Evolutionary conservation across 1,140 invertebrate genomes (phyloP).

Genomic region (Halesus radiatus): DNA sequence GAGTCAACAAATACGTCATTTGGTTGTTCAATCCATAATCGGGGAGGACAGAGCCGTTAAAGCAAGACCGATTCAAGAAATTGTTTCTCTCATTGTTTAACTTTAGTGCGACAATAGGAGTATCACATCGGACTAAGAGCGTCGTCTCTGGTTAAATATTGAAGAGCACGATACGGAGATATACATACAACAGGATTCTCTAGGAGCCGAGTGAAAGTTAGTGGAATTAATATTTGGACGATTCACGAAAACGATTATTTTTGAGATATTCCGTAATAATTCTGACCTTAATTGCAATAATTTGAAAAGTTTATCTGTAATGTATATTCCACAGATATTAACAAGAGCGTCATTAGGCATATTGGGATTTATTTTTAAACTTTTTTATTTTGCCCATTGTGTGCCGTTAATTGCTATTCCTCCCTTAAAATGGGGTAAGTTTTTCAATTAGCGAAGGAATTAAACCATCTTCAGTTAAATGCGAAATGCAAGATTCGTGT

Average conservation of each 20-base stretch:
- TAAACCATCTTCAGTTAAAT: slow-evolving; percentile 21
- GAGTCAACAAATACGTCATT: too few relatives aligned
- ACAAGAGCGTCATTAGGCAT: slow-evolving; percentile 21
- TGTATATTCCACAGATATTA: slow-evolving; percentile 10
- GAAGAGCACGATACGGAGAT: too few relatives aligned
- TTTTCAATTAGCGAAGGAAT: slow-evolving; percentile 28
- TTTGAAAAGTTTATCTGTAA: slow-evolving; percentile 13
- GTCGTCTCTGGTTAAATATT: too few relatives aligned
- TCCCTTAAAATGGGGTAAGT: slow-evolving; percentile 32
- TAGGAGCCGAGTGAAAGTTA: too few relatives aligned
- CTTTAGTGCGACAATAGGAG: too few relatives aligned
- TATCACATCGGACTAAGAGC: too few relatives aligned
- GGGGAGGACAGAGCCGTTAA: too few relatives aligned
- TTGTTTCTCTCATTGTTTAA: too few relatives aligned
- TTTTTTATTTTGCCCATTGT: slow-evolving; percentile 1
- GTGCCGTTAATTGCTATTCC: slow-evolving; percentile 15
- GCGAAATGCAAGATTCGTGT: slow-evolving; percentile 30
- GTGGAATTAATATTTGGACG: background rate
- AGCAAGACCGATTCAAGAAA: too few relatives aligned
- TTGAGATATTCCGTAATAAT: background rate
- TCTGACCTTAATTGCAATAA: slow-evolving; percentile 21
- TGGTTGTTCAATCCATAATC: too few relatives aligned
- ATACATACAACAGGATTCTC: too few relatives aligned
- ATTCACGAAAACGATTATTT: background rate
- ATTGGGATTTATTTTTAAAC: slow-evolving; percentile 25